Evolutionary conservation across 2,797 vertebrate genomes (phyloP).

Genomic region (Sebastes kiyomatsui): DNA sequence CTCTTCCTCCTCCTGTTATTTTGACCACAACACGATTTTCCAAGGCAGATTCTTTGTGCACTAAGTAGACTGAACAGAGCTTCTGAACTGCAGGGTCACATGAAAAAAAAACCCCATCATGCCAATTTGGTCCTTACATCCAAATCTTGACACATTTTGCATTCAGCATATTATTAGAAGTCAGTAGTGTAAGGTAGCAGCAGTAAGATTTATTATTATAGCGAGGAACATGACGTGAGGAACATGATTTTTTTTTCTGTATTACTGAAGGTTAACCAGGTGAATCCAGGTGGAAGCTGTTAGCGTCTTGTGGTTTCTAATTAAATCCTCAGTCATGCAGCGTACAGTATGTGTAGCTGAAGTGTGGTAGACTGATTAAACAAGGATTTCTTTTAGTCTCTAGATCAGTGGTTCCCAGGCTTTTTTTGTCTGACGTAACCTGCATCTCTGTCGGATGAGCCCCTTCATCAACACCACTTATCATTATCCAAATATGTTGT

Average conservation of each 20-base stretch:
- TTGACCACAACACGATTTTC: not conserved
- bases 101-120: not conserved
- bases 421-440: not conserved
- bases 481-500: not conserved
- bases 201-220: not conserved
- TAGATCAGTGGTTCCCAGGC: not conserved
- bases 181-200: not conserved
- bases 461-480: not conserved
- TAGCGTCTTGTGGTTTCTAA: not conserved
- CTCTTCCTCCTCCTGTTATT: not conserved
- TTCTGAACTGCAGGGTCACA: constrained; percentile 8
- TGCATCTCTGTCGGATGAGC: not conserved
- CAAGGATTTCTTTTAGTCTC: not conserved
- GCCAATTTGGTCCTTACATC: not conserved
- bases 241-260: not conserved
- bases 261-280: not conserved
- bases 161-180: not conserved
- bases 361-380: not conserved
- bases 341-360: not conserved
- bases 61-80: constrained; percentile 4
- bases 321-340: not conserved
- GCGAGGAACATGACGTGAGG: not conserved
- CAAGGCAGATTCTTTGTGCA: constrained; percentile 2
- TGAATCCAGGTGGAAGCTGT: constrained; percentile 9
- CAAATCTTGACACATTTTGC: not conserved